A percentile compares a stretch with the other conserved stretches of the same genome.
These are phyloP conservation scores for Euphysa ruthae DNA, from an alignment of 30 jellyfish, hydroid and myxozoan species.

Conservation along the genomic window DNA sequence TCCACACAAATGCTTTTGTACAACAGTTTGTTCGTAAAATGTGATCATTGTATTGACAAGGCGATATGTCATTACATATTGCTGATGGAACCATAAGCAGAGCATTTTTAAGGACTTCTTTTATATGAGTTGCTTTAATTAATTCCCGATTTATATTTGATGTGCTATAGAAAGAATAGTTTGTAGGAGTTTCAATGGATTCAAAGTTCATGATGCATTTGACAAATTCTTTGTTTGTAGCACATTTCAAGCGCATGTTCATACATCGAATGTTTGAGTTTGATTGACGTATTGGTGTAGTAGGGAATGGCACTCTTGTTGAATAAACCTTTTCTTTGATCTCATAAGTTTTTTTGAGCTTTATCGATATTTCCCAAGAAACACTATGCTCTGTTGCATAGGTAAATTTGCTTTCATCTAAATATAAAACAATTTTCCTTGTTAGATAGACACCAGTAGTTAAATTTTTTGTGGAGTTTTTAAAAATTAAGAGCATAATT, in stretches of 20 bases:
- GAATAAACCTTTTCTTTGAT: background rate
- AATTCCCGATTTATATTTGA: background rate
- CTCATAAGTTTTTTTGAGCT: too few species aligned
- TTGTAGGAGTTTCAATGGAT: background rate
- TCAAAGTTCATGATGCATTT: background rate
- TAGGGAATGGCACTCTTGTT: background rate
- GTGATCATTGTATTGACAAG: conserved; percentile 37
- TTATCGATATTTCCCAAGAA: background rate
- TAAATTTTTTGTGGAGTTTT: conserved; percentile 21
- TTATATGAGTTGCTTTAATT: background rate
- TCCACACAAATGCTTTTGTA: conserved; percentile 51
- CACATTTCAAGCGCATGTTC: background rate
- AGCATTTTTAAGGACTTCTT: background rate
- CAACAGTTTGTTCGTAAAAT: conserved; percentile 35
- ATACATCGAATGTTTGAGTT: background rate
- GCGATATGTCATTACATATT: background rate
- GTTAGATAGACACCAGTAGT: background rate
- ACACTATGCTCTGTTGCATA: background rate
- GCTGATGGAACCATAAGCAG: background rate
- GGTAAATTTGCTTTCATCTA: background rate
- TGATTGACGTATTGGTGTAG: background rate
- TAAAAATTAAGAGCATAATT: conserved; percentile 32
- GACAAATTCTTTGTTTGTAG: background rate
- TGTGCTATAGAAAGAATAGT: background rate
- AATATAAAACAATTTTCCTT: background rate